A percentile compares a stretch with the other conserved stretches of the same genome.
Conservation (phyloP, 2,113 vertebrate genomes). For the Peromyscus polionotus region DNA sequence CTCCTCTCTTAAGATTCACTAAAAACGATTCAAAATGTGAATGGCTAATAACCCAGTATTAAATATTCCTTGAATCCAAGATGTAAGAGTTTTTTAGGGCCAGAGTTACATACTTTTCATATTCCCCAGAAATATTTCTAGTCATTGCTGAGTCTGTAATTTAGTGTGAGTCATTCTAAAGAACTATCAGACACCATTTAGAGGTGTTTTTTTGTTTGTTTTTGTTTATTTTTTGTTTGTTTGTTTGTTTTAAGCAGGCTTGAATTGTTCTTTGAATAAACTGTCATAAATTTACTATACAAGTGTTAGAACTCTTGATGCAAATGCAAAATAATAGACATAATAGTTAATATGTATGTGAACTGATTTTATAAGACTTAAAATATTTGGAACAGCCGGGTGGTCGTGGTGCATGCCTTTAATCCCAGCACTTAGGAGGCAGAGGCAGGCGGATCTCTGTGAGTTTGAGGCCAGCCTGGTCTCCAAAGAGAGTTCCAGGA, state of each 20-base stretch:
- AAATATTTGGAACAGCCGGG: slow-evolving; percentile 13
- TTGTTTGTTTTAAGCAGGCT: neutral
- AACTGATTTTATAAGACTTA: neutral
- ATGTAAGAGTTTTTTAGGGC: neutral
- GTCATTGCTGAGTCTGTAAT: slow-evolving; percentile 5
- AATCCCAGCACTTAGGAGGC: too few species aligned
- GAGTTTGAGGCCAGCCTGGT: too few species aligned
- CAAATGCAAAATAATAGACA: neutral
- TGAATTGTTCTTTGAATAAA: neutral
- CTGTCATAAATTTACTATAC: neutral
- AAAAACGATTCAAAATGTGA: neutral
- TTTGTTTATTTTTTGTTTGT: too few species aligned
- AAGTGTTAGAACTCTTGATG: slow-evolving; percentile 15
- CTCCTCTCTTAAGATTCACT: neutral
- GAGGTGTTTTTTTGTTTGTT: neutral
- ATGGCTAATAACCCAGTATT: neutral
- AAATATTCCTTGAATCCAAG: slow-evolving; percentile 44
- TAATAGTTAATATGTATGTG: neutral
- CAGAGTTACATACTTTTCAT: neutral
- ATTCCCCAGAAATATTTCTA: neutral
- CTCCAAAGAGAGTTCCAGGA: too few species aligned
- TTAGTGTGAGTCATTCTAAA: neutral
- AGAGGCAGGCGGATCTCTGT: too few species aligned
- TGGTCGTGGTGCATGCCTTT: too few species aligned
- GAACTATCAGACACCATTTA: neutral